A percentile compares a stretch with the other conserved stretches of the same genome.
Conservation (phyloP, 2,113 vertebrate species). For the Pontoporia blainvillei region DNA sequence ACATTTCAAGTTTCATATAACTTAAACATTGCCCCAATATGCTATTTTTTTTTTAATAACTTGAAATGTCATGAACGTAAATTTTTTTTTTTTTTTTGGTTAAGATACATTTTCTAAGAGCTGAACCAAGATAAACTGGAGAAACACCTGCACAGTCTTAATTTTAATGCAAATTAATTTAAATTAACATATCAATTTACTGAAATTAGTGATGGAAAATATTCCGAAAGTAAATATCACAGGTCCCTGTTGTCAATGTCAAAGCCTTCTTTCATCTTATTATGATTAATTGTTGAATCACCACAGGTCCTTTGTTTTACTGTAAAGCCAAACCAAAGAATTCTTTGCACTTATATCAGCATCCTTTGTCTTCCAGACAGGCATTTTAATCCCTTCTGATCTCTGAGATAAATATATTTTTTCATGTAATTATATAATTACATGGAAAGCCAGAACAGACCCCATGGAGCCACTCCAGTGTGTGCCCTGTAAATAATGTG, state of each 20-base stretch:
- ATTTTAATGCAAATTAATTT: background rate
- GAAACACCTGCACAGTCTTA: background rate
- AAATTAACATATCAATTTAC: background rate
- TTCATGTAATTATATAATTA: slow-evolving; percentile 52
- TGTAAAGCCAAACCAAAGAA: slow-evolving; percentile 3
- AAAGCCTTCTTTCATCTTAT: background rate
- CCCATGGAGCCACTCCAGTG: slow-evolving; percentile 18
- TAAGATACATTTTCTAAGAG: slow-evolving; percentile 1
- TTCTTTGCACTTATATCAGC: slow-evolving; percentile 39
- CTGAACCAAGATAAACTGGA: background rate
- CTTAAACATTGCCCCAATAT: background rate
- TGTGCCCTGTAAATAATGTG: slow-evolving; percentile 53
- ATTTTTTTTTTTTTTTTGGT: background rate
- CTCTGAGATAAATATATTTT: slow-evolving; percentile 50
- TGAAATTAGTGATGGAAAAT: slow-evolving; percentile 12
- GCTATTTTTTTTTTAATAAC: background rate
- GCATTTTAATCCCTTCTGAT: slow-evolving; percentile 56
- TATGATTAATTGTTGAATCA: slow-evolving; percentile 43
- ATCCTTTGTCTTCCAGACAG: slow-evolving; percentile 33
- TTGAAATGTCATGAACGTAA: background rate
- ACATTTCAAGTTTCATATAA: background rate
- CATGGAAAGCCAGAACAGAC: slow-evolving; percentile 50
- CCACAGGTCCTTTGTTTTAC: background rate
- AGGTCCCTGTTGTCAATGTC: background rate
- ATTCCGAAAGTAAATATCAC: slow-evolving; percentile 41